Evolutionary conservation across 2,888 invertebrate genomes (phyloP), one percentile per base, ranked within the genome.

Genomic region (Sinohyriopsis cumingii): DNA sequence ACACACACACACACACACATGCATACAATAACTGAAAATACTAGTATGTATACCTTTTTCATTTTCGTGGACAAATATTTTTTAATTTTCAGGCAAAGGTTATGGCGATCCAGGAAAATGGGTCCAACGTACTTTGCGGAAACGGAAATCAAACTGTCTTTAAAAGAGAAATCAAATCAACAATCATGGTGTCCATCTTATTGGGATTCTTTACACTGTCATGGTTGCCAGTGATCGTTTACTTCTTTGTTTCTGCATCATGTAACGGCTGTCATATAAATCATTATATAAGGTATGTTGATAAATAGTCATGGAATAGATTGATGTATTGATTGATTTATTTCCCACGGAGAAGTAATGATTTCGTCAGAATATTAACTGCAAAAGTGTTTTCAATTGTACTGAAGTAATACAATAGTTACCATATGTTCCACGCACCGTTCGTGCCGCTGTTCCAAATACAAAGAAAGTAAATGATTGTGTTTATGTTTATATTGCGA

Each of bases 151-250:
- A 62, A 5, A 69, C 56, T 61, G 59, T 57, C 25, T 64, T 69
- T 9, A 59, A 61, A n/a, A 64, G 69, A 19, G 77, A 77, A 59
- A 55, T 70, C 54, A 79, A 79, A 66, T 75, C 77, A 15, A 72
- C 75, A 22, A 59, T 73, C 18, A 75, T 80, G 76, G 70, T 78
- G 7, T 67, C 73, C 3, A 67, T 79, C 15, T 65, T 80, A 63
- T 57, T 80, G 20, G 75, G 76, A 15, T 79, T 69, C 61, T 80
- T 77, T 56, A 65, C 73, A 1, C 12, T 80, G 55, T 69, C 72
- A 25, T 80, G 77, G 77, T 63, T 67, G 55, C 80, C 80, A 5
- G 68, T 76, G 67, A 63, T 76, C 15, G 64, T 72, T 12, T 80
- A 71, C 61, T 71, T 79, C 65, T 74, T 75, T 65, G 64, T 72